Evolutionary conservation across 1,140 invertebrate genomes (phyloP), one percentile per base, ranked within the genome.

Genomic region (Trichomalopsis sarcophagae): DNA sequence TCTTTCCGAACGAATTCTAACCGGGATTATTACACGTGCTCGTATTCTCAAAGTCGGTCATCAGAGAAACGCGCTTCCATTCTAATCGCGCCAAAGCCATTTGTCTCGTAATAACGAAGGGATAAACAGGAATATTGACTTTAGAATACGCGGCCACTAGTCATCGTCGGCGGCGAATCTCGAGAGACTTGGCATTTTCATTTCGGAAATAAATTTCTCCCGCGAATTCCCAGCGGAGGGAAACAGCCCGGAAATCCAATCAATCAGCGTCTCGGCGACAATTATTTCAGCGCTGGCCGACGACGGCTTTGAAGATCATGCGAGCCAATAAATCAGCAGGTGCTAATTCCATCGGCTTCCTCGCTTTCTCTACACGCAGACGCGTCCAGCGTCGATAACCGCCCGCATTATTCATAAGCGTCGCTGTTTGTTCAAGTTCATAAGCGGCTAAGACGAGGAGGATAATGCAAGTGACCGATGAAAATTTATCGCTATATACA

Each of bases 361-460:
- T 21, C 71, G 27, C 27, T 27, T 27, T 27, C 27, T 27, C 1
- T 17, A 17, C 7, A 11, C 11, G 36, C 30, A 50, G 0, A 50
- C 66, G 71, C 66, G 71, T 23, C 33, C 4, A 74, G 27, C 71
- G n/a, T 74, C 40, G n/a, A 74, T 14, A 33, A 74, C 71, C 74
- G 10, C 27, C 27, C 62, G 55, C 77, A 79, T 79, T 79, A 79
- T 79, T 79, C 77, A 79, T 79, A 36, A 79, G 76, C 79, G 68
- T 68, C 78, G 27, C 27, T 23, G 66, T 69, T 69, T 68, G 66
- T 81, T 81, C 30, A 69, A 69, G 62, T 40, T 81, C 62, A 55
- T 17, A 27, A 27, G 66, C 36, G 33, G 73, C n/a, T 40, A 1
- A 69, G 85, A 74, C n/a, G 85, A 74, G 9, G n/a, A 47, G 68